Evolutionary conservation across 92 coral and sea anemone genomes (phyloP).

Genomic region (Epizoanthus illoricatus): DNA sequence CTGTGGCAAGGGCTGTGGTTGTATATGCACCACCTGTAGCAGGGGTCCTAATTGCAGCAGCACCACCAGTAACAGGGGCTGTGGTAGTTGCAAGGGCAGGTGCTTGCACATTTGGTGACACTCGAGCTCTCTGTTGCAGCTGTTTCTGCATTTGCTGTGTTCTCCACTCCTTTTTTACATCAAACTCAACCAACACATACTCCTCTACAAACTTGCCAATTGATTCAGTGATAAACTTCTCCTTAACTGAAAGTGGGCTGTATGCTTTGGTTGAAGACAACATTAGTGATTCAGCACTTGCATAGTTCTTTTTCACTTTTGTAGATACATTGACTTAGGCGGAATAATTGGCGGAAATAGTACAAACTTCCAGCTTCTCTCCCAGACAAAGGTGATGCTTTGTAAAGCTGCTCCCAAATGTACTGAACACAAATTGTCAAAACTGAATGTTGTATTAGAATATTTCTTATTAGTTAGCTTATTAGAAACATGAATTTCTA

Average conservation of each 20-base stretch:
- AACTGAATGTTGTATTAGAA: too few species aligned
- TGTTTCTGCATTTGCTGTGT: slow-evolving; percentile 13
- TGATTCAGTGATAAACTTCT: slow-evolving; percentile 2
- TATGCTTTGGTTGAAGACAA: slow-evolving; percentile 38
- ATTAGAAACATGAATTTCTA: too few species aligned
- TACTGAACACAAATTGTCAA: not conserved
- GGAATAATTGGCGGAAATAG: slow-evolving; percentile 21
- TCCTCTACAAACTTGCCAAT: slow-evolving; percentile 40
- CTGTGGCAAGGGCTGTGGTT: too few species aligned
- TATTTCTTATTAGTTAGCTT: too few species aligned
- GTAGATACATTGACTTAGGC: slow-evolving; percentile 9
- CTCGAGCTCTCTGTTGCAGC: not conserved
- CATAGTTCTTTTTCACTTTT: slow-evolving; percentile 24
- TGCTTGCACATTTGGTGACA: too few species aligned
- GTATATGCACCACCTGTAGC: too few species aligned
- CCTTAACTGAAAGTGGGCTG: not conserved
- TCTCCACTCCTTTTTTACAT: slow-evolving; percentile 19
- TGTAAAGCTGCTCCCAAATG: slow-evolving; percentile 67
- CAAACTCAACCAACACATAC: slow-evolving; percentile 36
- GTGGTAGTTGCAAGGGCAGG: too few species aligned
- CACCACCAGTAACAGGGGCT: too few species aligned
- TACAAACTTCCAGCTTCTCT: slow-evolving; percentile 37
- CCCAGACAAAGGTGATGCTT: slow-evolving; percentile 52
- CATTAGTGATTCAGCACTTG: slow-evolving; percentile 19
- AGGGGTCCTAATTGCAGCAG: too few species aligned